A percentile compares a stretch with the other conserved stretches of the same genome.
These are phyloP conservation scores for Leucoptera coffeella DNA, from an alignment of 2,888 invertebrate genomes.

Conservation along the genomic window DNA sequence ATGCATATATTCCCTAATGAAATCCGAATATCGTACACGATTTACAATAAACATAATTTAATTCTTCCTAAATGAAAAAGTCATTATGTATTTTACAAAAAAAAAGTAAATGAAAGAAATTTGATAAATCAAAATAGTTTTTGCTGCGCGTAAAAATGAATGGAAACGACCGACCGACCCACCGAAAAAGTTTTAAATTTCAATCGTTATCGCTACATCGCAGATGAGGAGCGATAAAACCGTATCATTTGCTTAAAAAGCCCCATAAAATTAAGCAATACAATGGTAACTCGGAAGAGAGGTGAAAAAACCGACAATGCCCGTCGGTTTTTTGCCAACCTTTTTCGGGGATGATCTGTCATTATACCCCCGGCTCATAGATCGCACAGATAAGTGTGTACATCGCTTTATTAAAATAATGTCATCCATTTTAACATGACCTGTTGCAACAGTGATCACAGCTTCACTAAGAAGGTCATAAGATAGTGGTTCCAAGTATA, in stretches of 20 bases:
- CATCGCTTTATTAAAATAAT: conserved; percentile 39
- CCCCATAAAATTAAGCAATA: conserved; percentile 42
- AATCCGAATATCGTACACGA: no score
- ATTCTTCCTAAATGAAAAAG: no score
- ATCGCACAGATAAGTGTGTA: conserved; percentile 39
- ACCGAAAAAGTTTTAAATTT: no score
- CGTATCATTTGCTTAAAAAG: conserved; percentile 52
- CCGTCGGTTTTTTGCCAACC: conserved; percentile 26
- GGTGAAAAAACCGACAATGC: conserved; percentile 26
- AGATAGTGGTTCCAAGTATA: conserved; percentile 14
- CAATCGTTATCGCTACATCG: conserved; percentile 18
- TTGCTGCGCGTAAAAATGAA: no score
- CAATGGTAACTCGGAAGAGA: conserved; percentile 34
- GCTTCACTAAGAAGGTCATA: conserved; percentile 10
- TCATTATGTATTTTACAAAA: no score
- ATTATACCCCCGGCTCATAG: conserved; percentile 33
- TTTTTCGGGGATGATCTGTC: conserved; percentile 48
- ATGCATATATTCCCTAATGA: no score
- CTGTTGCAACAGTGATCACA: conserved; percentile 5
- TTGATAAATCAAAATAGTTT: no score
- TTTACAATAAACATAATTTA: no score
- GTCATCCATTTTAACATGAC: conserved; percentile 17
- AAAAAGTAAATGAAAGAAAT: no score
- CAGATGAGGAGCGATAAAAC: conserved; percentile 32
- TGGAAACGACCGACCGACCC: no score